Conservation (phyloP, 2,113 vertebrate species). For the Isurus oxyrinchus region DNA sequence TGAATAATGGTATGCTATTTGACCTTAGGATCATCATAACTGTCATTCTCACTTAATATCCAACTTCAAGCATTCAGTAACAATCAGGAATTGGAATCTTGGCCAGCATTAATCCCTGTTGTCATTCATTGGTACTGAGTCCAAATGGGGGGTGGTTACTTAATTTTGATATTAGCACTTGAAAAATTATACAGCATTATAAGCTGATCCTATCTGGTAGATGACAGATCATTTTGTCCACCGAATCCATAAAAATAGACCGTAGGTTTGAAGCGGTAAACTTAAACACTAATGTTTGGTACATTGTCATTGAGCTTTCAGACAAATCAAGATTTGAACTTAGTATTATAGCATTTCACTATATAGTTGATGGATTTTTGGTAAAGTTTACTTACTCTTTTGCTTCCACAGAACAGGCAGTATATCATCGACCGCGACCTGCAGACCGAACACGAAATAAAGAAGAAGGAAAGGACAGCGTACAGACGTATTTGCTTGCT, state of each 20-base stretch:
- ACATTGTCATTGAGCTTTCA: neutral
- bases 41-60: neutral
- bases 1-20: neutral
- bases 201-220: neutral
- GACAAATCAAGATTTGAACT: neutral
- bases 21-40: neutral
- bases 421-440: conserved; percentile 80
- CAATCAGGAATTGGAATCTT: neutral
- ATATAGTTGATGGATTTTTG: neutral
- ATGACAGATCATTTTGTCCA: neutral
- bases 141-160: no score
- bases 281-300: neutral
- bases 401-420: conserved; percentile 73
- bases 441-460: conserved; percentile 68
- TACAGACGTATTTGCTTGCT: conserved; percentile 80
- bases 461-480: conserved; percentile 68
- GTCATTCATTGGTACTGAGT: neutral
- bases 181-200: neutral
- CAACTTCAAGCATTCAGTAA: neutral
- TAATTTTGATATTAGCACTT: neutral
- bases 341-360: neutral
- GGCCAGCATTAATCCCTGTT: neutral
- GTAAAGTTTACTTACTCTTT: neutral
- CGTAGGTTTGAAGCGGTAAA: neutral
- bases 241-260: neutral